Evolutionary conservation across 2,888 invertebrate species (phyloP).

Genomic region (Diplolepis rosae): DNA sequence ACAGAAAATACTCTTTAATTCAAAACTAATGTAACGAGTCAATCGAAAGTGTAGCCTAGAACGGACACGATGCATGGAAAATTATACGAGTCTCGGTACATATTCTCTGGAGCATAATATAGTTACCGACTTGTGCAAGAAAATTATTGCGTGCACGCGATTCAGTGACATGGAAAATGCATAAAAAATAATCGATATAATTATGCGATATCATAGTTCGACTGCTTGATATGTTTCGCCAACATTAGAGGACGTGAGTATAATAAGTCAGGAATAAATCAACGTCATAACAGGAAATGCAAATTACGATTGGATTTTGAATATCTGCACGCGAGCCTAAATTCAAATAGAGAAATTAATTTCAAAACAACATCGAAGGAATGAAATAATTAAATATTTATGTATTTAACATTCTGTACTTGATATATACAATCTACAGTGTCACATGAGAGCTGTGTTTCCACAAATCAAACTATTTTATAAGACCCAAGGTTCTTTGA

Average conservation of each 20-base stretch:
- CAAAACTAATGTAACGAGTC: not conserved
- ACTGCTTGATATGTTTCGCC: not conserved
- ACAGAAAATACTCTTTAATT: not conserved
- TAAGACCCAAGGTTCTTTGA: not conserved
- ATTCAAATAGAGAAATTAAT: not conserved
- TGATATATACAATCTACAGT: not conserved
- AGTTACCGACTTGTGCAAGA: not conserved
- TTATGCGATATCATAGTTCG: not conserved
- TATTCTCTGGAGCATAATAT: slow-evolving; percentile 1
- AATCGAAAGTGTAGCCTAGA: not conserved
- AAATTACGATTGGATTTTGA: not conserved
- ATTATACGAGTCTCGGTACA: not conserved
- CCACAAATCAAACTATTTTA: not conserved
- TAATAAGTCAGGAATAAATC: slow-evolving; percentile 9
- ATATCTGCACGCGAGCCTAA: not conserved
- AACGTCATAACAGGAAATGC: not conserved
- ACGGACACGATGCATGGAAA: not conserved
- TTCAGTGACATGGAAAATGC: not conserved
- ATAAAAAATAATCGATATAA: not conserved
- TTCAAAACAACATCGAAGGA: not conserved
- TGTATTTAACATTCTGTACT: not conserved
- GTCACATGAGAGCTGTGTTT: not conserved
- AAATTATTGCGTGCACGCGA: slow-evolving; percentile 20
- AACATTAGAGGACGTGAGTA: not conserved
- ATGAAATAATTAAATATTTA: not conserved